Conservation (phyloP, 2,113 vertebrate genomes). For the Seriola rivoliana region DNA sequence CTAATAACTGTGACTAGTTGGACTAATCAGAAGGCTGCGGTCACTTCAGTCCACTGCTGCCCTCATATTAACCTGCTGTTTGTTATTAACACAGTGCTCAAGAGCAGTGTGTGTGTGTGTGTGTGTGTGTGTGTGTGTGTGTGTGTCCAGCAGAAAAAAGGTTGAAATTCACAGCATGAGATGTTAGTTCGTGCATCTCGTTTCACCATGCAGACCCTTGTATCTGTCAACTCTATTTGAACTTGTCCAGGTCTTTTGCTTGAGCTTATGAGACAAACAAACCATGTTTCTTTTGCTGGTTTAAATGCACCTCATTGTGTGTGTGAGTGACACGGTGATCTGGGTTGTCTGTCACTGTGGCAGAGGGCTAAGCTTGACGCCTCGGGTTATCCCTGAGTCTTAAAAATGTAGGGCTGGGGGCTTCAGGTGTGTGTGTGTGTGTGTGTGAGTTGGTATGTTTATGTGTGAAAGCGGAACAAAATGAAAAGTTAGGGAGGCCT, state of each 20-base stretch:
- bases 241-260: conserved; percentile 41
- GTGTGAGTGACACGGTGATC: conserved; percentile 34
- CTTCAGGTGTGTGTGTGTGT: conserved; percentile 36
- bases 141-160: conserved; percentile 13
- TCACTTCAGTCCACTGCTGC: conserved; percentile 57
- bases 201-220: background rate
- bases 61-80: conserved; percentile 76
- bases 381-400: conserved; percentile 39
- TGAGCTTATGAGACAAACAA: conserved; percentile 50
- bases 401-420: conserved; percentile 37
- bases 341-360: conserved; percentile 24
- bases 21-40: conserved; percentile 75
- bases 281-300: conserved; percentile 32
- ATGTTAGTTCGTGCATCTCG: background rate
- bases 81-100: conserved; percentile 71
- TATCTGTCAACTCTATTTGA: conserved; percentile 56
- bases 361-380: background rate
- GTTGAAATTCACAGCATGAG: background rate
- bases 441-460: background rate
- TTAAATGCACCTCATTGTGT: conserved; percentile 48
- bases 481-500: conserved; percentile 9
- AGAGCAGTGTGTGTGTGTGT: background rate
- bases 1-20: conserved; percentile 73
- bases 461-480: conserved; percentile 4
- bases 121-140: background rate